Base-by-base conservation (phyloP, 2,113 vertebrate species). In the Colistium nudipinnis region DNA sequence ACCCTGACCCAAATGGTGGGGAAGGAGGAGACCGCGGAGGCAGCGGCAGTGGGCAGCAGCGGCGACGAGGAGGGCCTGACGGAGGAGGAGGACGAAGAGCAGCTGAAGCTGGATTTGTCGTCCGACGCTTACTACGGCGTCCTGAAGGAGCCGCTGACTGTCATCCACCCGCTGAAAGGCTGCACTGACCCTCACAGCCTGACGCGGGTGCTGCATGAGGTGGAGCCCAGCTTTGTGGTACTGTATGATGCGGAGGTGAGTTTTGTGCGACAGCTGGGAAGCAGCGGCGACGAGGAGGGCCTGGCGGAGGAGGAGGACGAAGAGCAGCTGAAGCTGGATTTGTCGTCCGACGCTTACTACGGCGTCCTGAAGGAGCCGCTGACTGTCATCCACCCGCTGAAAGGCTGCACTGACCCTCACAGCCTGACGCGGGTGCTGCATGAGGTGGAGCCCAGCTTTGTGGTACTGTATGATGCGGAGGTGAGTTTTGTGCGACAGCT, bases 251-350 rank as follows among this genome's bases (percentile, higher is more conserved):
- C 97, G 0, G 96, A 99, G 4, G 83, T 99, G 7, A 94, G 93
- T 1, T 98, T 99, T 7, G 96, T 99, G 0, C 93, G 97, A 3
- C 97, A 99, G 90, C 92, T 99, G 80, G 97, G n/a, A n/a, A n/a
- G n/a, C n/a, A n/a, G n/a, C n/a, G n/a, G n/a, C n/a, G n/a, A n/a
- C n/a, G n/a, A n/a, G n/a, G n/a, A n/a, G n/a, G n/a, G n/a, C n/a
- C n/a, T n/a, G n/a, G n/a, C n/a, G n/a, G n/a, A n/a, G n/a, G n/a
- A n/a, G n/a, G n/a, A n/a, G n/a, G n/a, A n/a, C n/a, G 94, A 94
- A 52, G 82, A 88, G 4, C 91, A 95, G 36, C 93, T 94, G 35
- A 57, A 89, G 2, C 8, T 95, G n/a, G 92, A 93, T 38, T 72
- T 98, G 62, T 91, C 95, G 16, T 97, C 97, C 0, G 95, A 98